Base-by-base conservation (phyloP, 1,140 invertebrate genomes). In the Orius insidiosus region DNA sequence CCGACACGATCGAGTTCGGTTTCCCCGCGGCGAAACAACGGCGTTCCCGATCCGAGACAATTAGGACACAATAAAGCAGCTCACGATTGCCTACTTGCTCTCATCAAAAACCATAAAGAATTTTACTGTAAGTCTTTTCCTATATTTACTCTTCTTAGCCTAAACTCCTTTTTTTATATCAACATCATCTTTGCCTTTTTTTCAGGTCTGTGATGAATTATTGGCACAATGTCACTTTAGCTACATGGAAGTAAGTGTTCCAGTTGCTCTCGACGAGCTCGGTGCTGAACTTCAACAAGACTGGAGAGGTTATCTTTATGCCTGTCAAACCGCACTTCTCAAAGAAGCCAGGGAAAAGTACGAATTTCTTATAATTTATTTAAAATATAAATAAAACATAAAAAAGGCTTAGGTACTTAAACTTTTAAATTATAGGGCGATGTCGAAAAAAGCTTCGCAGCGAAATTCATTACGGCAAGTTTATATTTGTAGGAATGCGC, bases 61-160 rank as follows among this genome's bases (percentile, higher is more conserved):
- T 68, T 94, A 32, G 76, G 81, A 43, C 87, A 94, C 65, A 86
- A 84, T 50, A 76, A 79, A 61, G 87, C 89, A 3, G 87, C 86
- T 3, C 85, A 92, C 59, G 85, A 92, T 55, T 95, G 89, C 60
- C 70, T 95, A 14, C 64, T 84, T 48, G 76, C 80, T 54, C 74
- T 89, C 57, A 78, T 94, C 50, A 75, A 76, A 55, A 75, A 85
- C 55, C 80, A 82, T 63, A 72, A 76, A 55, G 73, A 75, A 55
- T 65, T 92, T 89, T 65, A 76, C 75, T 53, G 85, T 88, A 58
- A 69, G 67, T n/a, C n/a, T n/a, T n/a, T n/a, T n/a, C n/a, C n/a
- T n/a, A n/a, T n/a, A n/a, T n/a, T n/a, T n/a, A n/a, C n/a, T n/a
- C n/a, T n/a, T n/a, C n/a, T n/a, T n/a, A n/a, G 24, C 24, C 24